Conservation (phyloP, 1,140 invertebrate species). For the Drosophila bocki region DNA sequence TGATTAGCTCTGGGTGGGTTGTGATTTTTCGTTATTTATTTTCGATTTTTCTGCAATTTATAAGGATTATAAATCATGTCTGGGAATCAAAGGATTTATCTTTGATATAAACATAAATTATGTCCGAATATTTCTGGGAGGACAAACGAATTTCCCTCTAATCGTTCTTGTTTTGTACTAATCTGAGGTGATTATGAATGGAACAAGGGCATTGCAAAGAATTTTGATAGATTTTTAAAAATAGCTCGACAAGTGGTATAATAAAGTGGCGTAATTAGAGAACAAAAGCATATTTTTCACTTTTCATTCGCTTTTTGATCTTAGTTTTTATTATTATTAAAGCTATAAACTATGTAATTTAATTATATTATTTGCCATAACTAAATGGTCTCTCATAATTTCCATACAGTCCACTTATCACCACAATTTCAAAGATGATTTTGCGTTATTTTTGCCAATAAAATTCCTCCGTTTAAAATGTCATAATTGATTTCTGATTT, state of each 20-base stretch:
- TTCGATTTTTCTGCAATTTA: conserved; percentile 10
- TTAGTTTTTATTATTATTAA: too few relatives aligned
- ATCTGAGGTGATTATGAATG: conserved; percentile 1
- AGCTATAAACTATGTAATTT: not conserved
- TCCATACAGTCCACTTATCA: not conserved
- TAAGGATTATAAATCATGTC: not conserved
- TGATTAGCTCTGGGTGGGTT: not conserved
- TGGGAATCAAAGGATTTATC: conserved; percentile 2
- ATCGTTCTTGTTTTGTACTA: not conserved
- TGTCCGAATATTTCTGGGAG: too few relatives aligned
- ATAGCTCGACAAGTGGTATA: not conserved
- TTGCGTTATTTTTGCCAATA: too few relatives aligned
- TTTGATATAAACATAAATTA: not conserved
- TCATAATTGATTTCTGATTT: conserved; percentile 2
- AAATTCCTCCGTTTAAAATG: not conserved
- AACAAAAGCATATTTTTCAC: not conserved
- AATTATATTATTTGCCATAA: too few relatives aligned
- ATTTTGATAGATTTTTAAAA: not conserved
- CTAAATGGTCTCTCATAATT: not conserved
- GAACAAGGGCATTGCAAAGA: not conserved
- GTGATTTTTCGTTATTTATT: conserved; percentile 26
- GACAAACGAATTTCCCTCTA: not conserved
- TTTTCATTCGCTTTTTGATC: too few relatives aligned
- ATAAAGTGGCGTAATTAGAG: not conserved
- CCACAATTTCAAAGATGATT: not conserved